Base-by-base conservation (phyloP, 53 echinoderm and acorn worm species). In the Hippasteria phrygiana region DNA sequence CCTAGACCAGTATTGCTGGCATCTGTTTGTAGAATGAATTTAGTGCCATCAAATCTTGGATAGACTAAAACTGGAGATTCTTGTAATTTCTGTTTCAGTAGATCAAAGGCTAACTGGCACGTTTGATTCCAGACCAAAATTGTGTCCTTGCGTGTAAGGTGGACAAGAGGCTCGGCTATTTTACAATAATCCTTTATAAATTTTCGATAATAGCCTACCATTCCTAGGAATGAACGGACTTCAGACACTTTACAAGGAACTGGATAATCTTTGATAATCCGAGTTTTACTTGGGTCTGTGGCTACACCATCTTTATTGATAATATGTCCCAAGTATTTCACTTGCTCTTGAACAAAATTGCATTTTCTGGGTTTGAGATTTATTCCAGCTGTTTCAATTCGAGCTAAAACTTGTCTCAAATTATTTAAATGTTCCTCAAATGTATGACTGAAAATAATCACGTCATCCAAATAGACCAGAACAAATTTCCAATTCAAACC, bases 401-500 rank as follows among this genome's bases (percentile, higher is more conserved):
- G 62, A 26, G 45, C 62, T 75, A 88, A 75, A 8, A 90, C 82
- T 26, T 90, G 72, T 72, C 28, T 64, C n/a, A 90, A 56, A 41
- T 81, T 72, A 16, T 20, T 28, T 28, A 90, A 29, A 35, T 81
- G 82, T 37, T 90, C 82, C 0, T 88, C 63, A 35, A 88, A 88
- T 18, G 90, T 38, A 20, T 28, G 33, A 43, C 80, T 69, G 40
- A 54, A 62, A 81, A 75, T 81, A 55, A 75, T 88, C 43, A 74
- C 29, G 43, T 88, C 88, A 75, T 88, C 88, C 20, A 88, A 46
- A 75, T 88, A 88, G 24, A 66, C 53, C 13, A 88, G 75, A 31
- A 88, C 75, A 75, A 42, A 56, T 50, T 88, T 74, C 62, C 75
- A 75, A 8, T 75, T 71, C 7, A 88, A 11, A 2, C 45, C 74